Conservation (phyloP, 2,113 vertebrate genomes). For the Malurus cyaneus region DNA sequence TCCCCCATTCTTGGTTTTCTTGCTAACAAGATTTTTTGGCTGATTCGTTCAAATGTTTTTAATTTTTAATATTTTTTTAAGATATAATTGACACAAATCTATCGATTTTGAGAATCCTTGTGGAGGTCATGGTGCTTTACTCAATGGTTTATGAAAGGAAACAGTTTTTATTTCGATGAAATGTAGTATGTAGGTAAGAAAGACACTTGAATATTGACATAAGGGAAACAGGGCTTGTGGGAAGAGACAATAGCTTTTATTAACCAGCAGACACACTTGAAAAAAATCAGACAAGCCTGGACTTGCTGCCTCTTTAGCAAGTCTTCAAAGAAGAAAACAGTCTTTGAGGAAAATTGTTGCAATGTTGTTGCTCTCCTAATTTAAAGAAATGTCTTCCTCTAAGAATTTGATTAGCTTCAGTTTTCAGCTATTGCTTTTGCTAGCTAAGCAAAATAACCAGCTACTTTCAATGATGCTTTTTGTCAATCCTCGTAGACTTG, state of each 20-base stretch:
- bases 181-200: background rate
- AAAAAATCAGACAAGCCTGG: background rate
- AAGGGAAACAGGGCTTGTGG: background rate
- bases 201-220: background rate
- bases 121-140: rapidly evolving
- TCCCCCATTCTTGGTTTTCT: background rate
- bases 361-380: background rate
- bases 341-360: background rate
- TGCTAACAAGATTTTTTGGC: background rate
- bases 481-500: background rate
- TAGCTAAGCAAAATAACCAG: background rate
- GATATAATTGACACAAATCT: background rate
- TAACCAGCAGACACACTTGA: background rate
- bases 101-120: background rate
- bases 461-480: background rate
- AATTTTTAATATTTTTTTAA: background rate
- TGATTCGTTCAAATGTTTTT: background rate
- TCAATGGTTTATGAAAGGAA: background rate
- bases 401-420: background rate
- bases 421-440: background rate
- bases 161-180: background rate
- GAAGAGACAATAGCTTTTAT: background rate
- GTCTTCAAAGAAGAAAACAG: background rate
- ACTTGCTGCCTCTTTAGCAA: background rate
- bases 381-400: background rate